Evolutionary conservation across 35 echinoderm and acorn worm genomes (phyloP).

Genomic region (Patiria miniata): DNA sequence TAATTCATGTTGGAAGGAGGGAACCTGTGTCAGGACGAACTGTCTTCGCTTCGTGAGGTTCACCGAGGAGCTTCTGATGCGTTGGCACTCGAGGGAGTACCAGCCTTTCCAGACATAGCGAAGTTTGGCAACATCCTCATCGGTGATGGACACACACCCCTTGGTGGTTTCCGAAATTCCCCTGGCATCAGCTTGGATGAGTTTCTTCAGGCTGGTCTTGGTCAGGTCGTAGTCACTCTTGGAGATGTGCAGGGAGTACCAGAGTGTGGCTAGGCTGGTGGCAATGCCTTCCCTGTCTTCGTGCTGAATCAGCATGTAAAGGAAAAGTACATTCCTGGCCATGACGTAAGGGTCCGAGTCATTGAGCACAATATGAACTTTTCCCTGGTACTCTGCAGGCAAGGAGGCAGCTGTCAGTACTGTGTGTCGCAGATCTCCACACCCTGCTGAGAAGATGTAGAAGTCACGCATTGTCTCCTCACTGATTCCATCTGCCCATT

Average conservation of each 20-base stretch:
- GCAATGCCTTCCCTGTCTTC: neutral
- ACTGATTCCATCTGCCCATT: constrained; percentile 2
- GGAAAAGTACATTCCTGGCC: constrained; percentile 72
- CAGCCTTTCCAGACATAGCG: constrained; percentile 50
- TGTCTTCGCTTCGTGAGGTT: constrained; percentile 5
- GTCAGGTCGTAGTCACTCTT: constrained; percentile 44
- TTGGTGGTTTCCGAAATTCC: neutral
- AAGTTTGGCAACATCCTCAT: neutral
- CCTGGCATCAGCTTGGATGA: neutral
- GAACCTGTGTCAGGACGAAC: neutral
- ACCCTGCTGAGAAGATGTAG: constrained; percentile 44
- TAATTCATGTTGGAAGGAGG: neutral
- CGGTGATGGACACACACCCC: constrained; percentile 10
- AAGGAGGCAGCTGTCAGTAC: constrained; percentile 63
- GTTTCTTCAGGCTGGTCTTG: neutral
- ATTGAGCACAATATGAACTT: constrained; percentile 46
- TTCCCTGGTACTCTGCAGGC: constrained; percentile 50
- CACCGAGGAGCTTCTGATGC: neutral
- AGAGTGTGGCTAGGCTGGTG: constrained; percentile 35
- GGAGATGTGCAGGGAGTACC: constrained; percentile 52
- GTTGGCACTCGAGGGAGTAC: constrained; percentile 7
- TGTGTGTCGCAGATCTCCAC: constrained; percentile 55
- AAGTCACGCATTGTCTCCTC: constrained; percentile 3
- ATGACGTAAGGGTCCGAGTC: constrained; percentile 58
- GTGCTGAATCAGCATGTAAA: constrained; percentile 57